Base-by-base conservation (phyloP, 2,888 invertebrate species). In the Lasioglossum morio region DNA sequence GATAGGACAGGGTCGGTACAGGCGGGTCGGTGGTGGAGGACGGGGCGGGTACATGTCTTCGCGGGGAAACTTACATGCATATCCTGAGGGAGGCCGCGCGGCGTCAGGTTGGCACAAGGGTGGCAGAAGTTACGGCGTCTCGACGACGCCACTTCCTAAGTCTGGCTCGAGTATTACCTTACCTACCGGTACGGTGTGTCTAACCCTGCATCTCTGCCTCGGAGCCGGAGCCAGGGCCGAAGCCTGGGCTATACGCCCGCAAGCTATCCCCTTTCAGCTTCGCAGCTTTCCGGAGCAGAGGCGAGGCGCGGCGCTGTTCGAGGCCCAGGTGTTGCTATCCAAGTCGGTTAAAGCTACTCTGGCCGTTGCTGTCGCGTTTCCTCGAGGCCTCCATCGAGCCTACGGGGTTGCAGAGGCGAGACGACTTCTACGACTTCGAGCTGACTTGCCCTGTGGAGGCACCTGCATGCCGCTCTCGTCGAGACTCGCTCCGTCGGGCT, bases 41-140 rank as follows among this genome's bases (percentile, higher is more conserved):
- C 60, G 76, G 76, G 82, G 78, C 60, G 82, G 91, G 88, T 91
- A 91, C 90, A 91, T 92, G 93, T 93, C 93, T 93, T 93, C 92
- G 90, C 87, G 90, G 90, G 92, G 91, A 92, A 93, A 93, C 92
- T 93, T 93, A 92, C 92, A 92, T 91, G 92, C 91, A 92, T 91
- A 91, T 92, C 92, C 90, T 85, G 90, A 91, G 91, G 89, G 90
- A 88, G 91, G 89, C 88, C 88, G 74, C 60, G 88, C 84, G 90
- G 92, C 92, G 93, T 93, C 93, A 93, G 92, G 91, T 89, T 92
- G 93, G 92, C 92, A 91, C 92, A 92, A 93, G 93, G 94, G 94
- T 93, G 92, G 92, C 91, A 94, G 92, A 94, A 94, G 94, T 94
- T 94, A 94, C 94, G 94, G 94, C 92, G 94, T 94, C 94, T 94